Evolutionary conservation across 2,797 vertebrate species (phyloP).

Genomic region (Clarias fuscus): DNA sequence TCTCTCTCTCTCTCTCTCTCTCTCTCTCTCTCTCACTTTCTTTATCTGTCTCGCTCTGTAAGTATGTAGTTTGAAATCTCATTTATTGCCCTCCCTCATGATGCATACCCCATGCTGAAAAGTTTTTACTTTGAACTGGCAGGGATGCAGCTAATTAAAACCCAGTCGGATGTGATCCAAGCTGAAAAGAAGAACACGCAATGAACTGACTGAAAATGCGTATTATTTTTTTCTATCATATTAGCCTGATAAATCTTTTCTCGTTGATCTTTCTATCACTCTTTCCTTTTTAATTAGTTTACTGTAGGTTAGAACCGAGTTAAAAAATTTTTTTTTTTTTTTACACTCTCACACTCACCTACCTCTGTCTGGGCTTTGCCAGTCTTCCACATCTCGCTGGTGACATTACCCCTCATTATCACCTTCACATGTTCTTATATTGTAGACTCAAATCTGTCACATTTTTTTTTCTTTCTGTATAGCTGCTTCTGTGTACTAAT

Average conservation of each 20-base stretch:
- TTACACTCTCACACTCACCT: background rate
- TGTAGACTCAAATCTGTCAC: constrained; percentile 1
- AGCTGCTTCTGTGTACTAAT: background rate
- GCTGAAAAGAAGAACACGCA: constrained; percentile 35
- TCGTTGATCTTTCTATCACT: background rate
- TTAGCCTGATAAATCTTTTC: background rate
- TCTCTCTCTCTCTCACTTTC: background rate
- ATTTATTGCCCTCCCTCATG: constrained; percentile 27
- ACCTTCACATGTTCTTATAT: background rate
- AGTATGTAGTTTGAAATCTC: constrained; percentile 30
- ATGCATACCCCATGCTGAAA: constrained; percentile 32
- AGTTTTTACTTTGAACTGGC: constrained; percentile 32
- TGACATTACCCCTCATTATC: constrained; percentile 4
- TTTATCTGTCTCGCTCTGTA: background rate
- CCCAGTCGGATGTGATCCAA: background rate
- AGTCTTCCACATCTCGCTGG: background rate
- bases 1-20: background rate
- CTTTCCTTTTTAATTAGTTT: background rate
- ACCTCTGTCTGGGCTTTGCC: background rate
- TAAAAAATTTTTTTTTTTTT: background rate
- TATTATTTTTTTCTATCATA: too few relatives aligned
- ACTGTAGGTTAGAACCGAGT: background rate
- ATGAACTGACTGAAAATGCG: constrained; percentile 3
- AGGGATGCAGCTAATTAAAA: constrained; percentile 33
- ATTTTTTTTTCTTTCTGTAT: background rate